phyloP scores from a whole-genome alignment of 1,140 invertebrate genomes.

The Lasaia peninsularis region DNA sequence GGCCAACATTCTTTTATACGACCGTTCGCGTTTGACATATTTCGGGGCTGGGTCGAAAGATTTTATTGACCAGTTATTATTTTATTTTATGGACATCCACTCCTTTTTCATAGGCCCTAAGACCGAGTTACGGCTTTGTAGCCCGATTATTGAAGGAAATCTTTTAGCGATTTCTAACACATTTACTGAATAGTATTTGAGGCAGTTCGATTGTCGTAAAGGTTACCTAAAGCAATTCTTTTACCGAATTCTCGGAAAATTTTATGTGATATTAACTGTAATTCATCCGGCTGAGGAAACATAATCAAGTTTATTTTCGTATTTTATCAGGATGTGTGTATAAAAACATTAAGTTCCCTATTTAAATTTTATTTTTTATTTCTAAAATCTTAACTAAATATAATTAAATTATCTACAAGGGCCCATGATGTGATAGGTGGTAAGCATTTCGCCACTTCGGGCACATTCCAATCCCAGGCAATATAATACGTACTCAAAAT shows the following conservation, averaged over 20 bases:
- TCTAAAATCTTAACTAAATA: too few relatives aligned
- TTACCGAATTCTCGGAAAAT: constrained; percentile 24
- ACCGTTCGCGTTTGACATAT: constrained; percentile 67
- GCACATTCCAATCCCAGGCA: too few relatives aligned
- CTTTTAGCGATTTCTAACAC: constrained; percentile 52
- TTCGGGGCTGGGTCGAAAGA: constrained; percentile 48
- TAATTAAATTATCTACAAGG: too few relatives aligned
- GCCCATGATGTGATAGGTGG: too few relatives aligned
- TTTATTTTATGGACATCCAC: constrained; percentile 72
- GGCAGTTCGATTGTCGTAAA: constrained; percentile 50
- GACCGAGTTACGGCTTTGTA: constrained; percentile 62
- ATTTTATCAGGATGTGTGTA: too few relatives aligned
- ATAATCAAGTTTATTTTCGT: too few relatives aligned
- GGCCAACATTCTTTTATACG: constrained; percentile 51
- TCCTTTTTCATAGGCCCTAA: constrained; percentile 69
- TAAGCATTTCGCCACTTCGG: too few relatives aligned
- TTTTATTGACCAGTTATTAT: constrained; percentile 75
- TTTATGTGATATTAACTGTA: too few relatives aligned
- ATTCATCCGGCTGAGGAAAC: too few relatives aligned
- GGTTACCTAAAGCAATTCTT: constrained; percentile 38
- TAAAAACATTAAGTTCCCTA: too few relatives aligned
- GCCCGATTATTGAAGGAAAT: constrained; percentile 63
- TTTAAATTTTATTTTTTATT: too few relatives aligned
- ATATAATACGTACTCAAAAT: too few relatives aligned
- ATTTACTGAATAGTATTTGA: constrained; percentile 64